Evolutionary conservation across 2,888 invertebrate species (phyloP).

Genomic region (Aphrophora alni): DNA sequence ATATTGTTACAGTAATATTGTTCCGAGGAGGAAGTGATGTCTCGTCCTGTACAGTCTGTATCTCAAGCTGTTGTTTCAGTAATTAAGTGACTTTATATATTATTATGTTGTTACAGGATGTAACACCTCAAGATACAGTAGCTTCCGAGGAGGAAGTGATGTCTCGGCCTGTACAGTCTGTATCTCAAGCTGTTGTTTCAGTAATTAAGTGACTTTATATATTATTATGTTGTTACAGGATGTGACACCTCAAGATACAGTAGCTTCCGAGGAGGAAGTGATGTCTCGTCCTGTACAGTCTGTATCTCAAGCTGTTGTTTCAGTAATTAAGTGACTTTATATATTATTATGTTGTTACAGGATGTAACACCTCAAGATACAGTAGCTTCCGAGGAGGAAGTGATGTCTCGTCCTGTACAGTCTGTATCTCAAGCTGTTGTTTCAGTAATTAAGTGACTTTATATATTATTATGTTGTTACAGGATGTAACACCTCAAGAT

Average conservation of each 20-base stretch:
- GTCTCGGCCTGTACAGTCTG: not conserved
- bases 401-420: not conserved
- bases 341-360: not conserved
- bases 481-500: not conserved
- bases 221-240: not conserved
- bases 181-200: no score
- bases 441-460: no score
- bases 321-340: no score
- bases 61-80: no score
- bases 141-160: not conserved
- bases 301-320: no score
- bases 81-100: no score
- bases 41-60: not conserved
- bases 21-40: slow-evolving; percentile 2
- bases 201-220: no score
- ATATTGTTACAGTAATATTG: no score
- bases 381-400: not conserved
- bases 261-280: not conserved
- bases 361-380: not conserved
- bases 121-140: not conserved
- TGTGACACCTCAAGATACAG: not conserved
- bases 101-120: not conserved
- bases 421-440: not conserved
- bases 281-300: not conserved
- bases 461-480: not conserved